Conservation (phyloP, 1,140 invertebrate species). For the Drosophila auraria region DNA sequence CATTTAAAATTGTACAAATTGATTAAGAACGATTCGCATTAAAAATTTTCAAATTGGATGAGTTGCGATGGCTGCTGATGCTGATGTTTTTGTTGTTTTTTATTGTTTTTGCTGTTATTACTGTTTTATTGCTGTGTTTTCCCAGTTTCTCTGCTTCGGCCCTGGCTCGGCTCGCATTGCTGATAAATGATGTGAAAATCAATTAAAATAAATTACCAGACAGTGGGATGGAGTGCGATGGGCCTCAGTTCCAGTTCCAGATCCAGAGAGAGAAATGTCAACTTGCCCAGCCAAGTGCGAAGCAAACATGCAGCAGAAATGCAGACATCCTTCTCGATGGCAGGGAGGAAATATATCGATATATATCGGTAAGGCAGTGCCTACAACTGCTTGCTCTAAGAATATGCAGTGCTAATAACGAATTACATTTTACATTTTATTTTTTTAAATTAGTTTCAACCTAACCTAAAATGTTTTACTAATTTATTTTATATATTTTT, state of each 20-base stretch:
- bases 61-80: slow-evolving; percentile 13
- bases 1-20: slow-evolving; percentile 76
- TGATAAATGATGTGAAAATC: slow-evolving; percentile 77
- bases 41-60: slow-evolving; percentile 64
- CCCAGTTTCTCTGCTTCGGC: slow-evolving; percentile 3
- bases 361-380: not conserved
- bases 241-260: not conserved
- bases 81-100: not conserved
- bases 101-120: slow-evolving; percentile 9
- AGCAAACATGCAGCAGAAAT: slow-evolving; percentile 6
- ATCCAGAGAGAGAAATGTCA: slow-evolving; percentile 12
- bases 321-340: not conserved
- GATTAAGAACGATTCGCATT: slow-evolving; percentile 66
- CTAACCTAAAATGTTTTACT: too few species aligned
- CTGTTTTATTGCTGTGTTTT: slow-evolving; percentile 15
- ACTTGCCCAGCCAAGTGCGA: slow-evolving; percentile 34
- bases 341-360: not conserved
- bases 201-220: slow-evolving; percentile 74
- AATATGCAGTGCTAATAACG: not conserved
- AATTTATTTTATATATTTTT: too few species aligned
- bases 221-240: slow-evolving; percentile 7
- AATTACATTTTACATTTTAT: not conserved
- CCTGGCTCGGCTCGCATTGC: slow-evolving; percentile 30
- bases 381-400: not conserved
- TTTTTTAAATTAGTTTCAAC: not conserved